Base-by-base conservation (phyloP, 2,113 vertebrate species). In the Nipponia nippon region DNA sequence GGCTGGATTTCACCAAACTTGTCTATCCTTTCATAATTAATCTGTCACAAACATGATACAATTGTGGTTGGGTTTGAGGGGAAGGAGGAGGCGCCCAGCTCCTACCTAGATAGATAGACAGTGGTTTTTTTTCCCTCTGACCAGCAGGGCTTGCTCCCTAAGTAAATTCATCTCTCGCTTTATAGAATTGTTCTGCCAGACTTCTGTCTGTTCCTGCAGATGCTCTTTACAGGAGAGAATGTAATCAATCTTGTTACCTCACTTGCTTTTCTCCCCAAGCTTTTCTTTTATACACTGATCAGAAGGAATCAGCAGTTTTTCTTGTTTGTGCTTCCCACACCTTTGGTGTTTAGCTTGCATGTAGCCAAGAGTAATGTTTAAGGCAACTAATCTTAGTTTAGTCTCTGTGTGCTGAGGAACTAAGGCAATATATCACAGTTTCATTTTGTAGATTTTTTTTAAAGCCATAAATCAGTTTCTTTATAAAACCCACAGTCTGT, bases 381-480 rank as follows among this genome's bases (percentile, higher is more conserved):
- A 79, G 58, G 73, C 75, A 88, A 50, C 93, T 94, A 71, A 95
- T 96, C 79, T 94, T 92, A 84, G 75, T 90, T 90, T 56, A 79
- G 82, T 22, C 17, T 42, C 83, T 70, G 36, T 44, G 55, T 96
- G 81, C 84, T 76, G 62, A 84, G 76, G 36, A 89, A 16, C 61
- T 53, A 65, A 78, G 61, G 58, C 80, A 77, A 79, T 90, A 8
- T 42, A 87, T 93, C 62, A 75, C 52, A 47, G 63, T 61, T 95
- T 82, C 96, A 26, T 94, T 89, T 93, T 44, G 61, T 66, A 81
- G 61, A 21, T 50, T 89, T 42, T 38, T 42, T 87, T 73, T 93
- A 80, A 89, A 93, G 47, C 67, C 67, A 56, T 65, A 89, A 89
- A 91, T 90, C 29, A 83, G 50, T 94, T 95, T 79, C 72, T 95